Conservation (phyloP, 2,888 invertebrate species). For the Mantis religiosa region DNA sequence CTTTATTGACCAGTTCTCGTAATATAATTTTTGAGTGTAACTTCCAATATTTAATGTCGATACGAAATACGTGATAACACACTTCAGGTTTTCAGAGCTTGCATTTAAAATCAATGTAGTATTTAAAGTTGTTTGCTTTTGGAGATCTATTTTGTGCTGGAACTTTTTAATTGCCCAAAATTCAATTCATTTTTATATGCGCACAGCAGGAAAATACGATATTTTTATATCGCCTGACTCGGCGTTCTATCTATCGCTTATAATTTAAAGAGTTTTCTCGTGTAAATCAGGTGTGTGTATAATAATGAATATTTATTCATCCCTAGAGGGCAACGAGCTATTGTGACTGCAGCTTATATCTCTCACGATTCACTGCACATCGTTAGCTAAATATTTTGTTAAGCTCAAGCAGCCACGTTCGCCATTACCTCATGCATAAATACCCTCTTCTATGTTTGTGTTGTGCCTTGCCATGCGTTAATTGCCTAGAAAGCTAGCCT, state of each 20-base stretch:
- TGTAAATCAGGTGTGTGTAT: not conserved
- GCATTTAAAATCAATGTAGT: too few relatives aligned
- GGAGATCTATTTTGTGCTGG: too few relatives aligned
- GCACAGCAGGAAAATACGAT: too few relatives aligned
- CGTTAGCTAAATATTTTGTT: not conserved
- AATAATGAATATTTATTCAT: not conserved
- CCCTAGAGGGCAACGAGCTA: not conserved
- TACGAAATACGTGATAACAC: too few relatives aligned
- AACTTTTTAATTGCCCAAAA: too few relatives aligned
- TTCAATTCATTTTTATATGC: too few relatives aligned
- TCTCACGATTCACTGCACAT: not conserved
- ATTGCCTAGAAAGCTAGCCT: not conserved
- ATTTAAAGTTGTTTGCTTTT: too few relatives aligned
- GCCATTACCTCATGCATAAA: not conserved
- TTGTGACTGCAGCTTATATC: not conserved
- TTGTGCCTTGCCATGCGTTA: not conserved
- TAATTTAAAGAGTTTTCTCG: not conserved
- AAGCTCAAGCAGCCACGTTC: not conserved
- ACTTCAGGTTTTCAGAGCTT: too few relatives aligned
- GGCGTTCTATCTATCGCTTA: not conserved
- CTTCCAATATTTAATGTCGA: too few relatives aligned
- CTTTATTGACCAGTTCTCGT: too few relatives aligned
- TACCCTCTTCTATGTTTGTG: not conserved
- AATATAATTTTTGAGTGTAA: too few relatives aligned
- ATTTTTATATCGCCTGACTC: too few relatives aligned